Evolutionary conservation across 2,113 vertebrate species (phyloP).

Genomic region (Phyllostomus hastatus): DNA sequence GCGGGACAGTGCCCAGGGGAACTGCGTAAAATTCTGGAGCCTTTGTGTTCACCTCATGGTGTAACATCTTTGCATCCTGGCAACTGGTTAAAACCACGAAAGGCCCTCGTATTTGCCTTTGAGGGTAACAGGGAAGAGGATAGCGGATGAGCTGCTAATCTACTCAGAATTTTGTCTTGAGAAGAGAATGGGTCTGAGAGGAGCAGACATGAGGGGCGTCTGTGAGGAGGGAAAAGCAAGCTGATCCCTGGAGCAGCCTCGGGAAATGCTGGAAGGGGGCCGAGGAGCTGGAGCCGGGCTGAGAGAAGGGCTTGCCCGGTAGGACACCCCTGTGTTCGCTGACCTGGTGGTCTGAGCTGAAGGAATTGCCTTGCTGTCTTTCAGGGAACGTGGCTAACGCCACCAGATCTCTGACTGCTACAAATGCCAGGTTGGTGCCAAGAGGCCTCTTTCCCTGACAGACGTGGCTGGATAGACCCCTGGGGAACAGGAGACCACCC

Average conservation of each 20-base stretch:
- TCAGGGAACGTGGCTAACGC: not conserved
- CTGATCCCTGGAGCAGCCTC: too few species aligned
- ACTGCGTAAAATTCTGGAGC: not conserved
- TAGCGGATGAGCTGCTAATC: not conserved
- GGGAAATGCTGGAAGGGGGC: not conserved
- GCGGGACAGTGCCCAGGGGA: not conserved
- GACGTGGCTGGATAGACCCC: not conserved
- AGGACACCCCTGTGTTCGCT: too few species aligned
- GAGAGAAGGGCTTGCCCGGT: not conserved
- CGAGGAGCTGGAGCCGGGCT: not conserved
- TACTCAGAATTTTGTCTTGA: not conserved
- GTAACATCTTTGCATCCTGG: not conserved
- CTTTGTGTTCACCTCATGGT: not conserved
- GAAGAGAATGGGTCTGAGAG: not conserved
- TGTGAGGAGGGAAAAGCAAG: not conserved
- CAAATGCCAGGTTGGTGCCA: not conserved
- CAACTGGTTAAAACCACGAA: not conserved
- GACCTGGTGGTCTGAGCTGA: not conserved
- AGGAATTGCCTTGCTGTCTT: not conserved
- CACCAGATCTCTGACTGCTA: not conserved
- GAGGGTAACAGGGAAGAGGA: not conserved
- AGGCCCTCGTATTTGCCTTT: not conserved
- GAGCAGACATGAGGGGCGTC: not conserved
- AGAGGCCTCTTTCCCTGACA: not conserved
- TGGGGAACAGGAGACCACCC: not conserved